phyloP scores from a whole-genome alignment of 2,888 invertebrate species.

The Abrostola triplasia region DNA sequence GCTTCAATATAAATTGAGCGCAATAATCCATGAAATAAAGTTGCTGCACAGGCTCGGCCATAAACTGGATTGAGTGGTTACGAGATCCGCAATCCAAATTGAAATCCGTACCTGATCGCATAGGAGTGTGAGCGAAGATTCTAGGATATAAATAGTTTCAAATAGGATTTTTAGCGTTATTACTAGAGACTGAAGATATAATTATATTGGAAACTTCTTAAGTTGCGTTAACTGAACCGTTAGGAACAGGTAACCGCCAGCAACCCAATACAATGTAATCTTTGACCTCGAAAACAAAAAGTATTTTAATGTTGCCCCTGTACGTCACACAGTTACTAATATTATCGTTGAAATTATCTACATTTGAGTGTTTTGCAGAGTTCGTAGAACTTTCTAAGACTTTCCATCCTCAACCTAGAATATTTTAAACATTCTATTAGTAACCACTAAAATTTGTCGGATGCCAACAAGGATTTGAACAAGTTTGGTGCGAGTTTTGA shows the following conservation, averaged over 20 bases:
- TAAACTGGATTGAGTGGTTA: constrained; percentile 11
- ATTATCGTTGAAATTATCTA: constrained; percentile 11
- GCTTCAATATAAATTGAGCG: constrained; percentile 8
- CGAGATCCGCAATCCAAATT: constrained; percentile 8
- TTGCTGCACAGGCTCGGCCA: constrained; percentile 2
- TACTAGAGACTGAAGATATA: neutral
- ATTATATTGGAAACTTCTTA: neutral
- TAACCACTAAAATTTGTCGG: constrained; percentile 7
- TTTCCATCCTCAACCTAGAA: no score
- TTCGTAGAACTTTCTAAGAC: no score
- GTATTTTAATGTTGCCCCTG: no score
- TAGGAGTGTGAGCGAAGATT: neutral
- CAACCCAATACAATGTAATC: neutral
- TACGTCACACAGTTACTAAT: no score
- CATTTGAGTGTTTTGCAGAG: constrained; percentile 26
- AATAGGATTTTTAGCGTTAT: neutral
- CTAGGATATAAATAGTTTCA: neutral
- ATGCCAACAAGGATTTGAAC: constrained; percentile 17
- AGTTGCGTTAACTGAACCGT: neutral
- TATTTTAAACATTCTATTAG: no score
- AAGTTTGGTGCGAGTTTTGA: constrained; percentile 24
- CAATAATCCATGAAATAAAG: constrained; percentile 12
- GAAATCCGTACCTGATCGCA: constrained; percentile 3
- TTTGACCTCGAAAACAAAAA: constrained; percentile 8
- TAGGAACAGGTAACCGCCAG: no score